Conservation (phyloP, 2,113 vertebrate genomes). For the Maccullochella peelii region DNA sequence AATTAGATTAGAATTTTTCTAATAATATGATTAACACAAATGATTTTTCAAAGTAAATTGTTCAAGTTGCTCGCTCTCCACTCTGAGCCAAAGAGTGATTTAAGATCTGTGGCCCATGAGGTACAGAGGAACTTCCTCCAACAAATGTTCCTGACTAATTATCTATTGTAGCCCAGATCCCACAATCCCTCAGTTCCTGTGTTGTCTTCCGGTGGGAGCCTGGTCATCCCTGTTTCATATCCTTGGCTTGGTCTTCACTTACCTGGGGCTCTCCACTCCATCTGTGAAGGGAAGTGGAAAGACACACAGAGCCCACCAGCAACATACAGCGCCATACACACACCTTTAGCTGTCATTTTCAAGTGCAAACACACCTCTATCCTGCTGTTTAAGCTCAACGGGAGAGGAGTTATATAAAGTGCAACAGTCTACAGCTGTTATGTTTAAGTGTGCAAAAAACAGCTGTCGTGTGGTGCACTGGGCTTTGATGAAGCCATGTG, state of each 20-base stretch:
- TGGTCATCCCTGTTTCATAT: conserved; percentile 80
- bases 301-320: conserved; percentile 55
- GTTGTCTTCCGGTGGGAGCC: conserved; percentile 75
- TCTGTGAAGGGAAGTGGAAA: conserved; percentile 76
- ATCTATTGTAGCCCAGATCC: conserved; percentile 81
- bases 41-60: conserved; percentile 74
- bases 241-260: conserved; percentile 68
- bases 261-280: conserved; percentile 78
- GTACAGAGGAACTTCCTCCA: conserved; percentile 69
- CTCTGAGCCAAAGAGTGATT: conserved; percentile 71
- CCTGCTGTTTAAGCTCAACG: conserved; percentile 50
- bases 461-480: background rate
- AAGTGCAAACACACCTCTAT: conserved; percentile 56
- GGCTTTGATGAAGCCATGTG: conserved; percentile 43
- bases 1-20: too few relatives aligned
- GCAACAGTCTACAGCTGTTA: conserved; percentile 59
- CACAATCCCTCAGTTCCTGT: conserved; percentile 74
- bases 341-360: conserved; percentile 71
- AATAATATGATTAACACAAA: conserved; percentile 75
- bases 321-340: conserved; percentile 29
- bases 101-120: conserved; percentile 72
- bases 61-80: conserved; percentile 42
- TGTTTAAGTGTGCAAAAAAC: conserved; percentile 37
- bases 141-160: conserved; percentile 86
- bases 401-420: conserved; percentile 62